Evolutionary conservation across 2,113 vertebrate genomes (phyloP).

Genomic region (Sturnus vulgaris): DNA sequence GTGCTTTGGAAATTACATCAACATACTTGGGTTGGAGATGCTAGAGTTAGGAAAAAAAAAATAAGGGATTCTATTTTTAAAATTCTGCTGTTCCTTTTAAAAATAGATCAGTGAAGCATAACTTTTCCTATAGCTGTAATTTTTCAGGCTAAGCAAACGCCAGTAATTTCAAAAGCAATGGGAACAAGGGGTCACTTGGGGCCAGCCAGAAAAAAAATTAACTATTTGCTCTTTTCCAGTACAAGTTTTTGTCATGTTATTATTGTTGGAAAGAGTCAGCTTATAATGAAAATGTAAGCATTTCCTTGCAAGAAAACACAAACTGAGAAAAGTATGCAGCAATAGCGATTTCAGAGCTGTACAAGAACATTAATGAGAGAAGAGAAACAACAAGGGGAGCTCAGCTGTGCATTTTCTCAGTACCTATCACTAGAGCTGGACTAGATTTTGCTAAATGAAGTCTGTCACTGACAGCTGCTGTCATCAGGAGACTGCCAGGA

Average conservation of each 20-base stretch:
- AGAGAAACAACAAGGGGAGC: not conserved
- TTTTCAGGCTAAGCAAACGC: conserved; percentile 46
- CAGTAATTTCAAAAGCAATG: conserved; percentile 45
- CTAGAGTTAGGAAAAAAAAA: not conserved
- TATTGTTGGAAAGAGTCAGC: not conserved
- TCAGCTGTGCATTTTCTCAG: not conserved
- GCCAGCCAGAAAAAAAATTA: conserved; percentile 8
- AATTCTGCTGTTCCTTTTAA: conserved; percentile 45
- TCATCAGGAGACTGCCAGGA: not conserved
- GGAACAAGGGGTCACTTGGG: conserved; percentile 39
- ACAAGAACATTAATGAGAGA: not conserved
- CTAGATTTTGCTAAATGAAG: not conserved
- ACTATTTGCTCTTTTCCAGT: not conserved
- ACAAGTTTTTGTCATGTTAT: not conserved
- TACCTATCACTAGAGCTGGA: not conserved
- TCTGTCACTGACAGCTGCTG: not conserved
- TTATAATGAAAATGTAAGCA: not conserved
- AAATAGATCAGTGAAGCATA: conserved; percentile 42
- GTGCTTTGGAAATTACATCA: conserved; percentile 65
- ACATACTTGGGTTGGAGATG: conserved; percentile 43
- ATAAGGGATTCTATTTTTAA: conserved; percentile 44
- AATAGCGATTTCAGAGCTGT: not conserved
- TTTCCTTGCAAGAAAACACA: not conserved
- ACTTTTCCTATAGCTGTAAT: conserved; percentile 38
- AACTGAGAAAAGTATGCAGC: not conserved